These are phyloP conservation scores for Microctonus aethiopoides DNA, from an alignment of 2,888 invertebrate genomes.

Conservation along the genomic window DNA sequence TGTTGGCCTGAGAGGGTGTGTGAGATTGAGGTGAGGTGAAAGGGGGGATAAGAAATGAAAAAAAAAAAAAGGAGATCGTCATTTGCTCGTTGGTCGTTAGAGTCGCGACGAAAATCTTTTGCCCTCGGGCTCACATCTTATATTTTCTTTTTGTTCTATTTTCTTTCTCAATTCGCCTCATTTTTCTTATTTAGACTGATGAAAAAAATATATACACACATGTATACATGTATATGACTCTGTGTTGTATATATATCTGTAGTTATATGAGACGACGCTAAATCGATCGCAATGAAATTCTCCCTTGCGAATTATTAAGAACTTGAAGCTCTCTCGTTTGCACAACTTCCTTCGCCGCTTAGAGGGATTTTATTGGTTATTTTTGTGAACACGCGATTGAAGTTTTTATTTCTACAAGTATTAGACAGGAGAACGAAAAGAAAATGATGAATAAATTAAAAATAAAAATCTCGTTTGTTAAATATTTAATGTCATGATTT, in stretches of 20 bases:
- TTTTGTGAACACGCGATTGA: constrained; percentile 25
- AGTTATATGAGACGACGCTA: constrained; percentile 10
- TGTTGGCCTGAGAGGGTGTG: constrained; percentile 9
- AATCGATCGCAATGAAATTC: constrained; percentile 29
- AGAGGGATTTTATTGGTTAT: constrained; percentile 10
- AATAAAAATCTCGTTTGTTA: background rate
- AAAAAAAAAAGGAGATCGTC: constrained; percentile 44
- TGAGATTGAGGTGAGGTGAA: background rate
- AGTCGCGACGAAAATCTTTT: constrained; percentile 36
- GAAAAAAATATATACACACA: constrained; percentile 30
- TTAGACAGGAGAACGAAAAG: background rate
- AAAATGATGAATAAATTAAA: background rate
- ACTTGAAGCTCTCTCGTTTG: constrained; percentile 18
- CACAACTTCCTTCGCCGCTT: background rate
- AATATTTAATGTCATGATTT: background rate
- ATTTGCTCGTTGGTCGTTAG: constrained; percentile 60
- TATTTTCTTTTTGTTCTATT: constrained; percentile 4
- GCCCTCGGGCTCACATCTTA: constrained; percentile 39
- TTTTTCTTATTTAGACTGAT: constrained; percentile 36
- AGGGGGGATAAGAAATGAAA: background rate
- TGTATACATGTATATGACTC: background rate
- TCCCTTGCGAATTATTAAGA: constrained; percentile 30
- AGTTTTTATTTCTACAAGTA: no score
- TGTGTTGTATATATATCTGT: background rate
- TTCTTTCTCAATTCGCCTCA: background rate